A percentile compares a stretch with the other conserved stretches of the same genome.
Conservation (phyloP, 2,797 vertebrate species). For the Sylvia borin region DNA sequence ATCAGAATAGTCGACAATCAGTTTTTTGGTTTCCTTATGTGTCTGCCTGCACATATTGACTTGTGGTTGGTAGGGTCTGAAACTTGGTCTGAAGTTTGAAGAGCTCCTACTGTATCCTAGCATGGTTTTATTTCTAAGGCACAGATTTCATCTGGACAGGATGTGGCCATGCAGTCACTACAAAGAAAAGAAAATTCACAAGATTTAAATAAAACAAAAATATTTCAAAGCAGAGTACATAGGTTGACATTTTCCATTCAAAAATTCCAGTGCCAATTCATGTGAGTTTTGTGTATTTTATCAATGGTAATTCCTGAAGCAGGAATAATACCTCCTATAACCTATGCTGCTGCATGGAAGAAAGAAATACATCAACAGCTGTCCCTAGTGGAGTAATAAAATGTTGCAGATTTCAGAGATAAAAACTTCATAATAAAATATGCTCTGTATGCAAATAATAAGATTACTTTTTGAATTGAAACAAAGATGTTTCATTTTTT, state of each 20-base stretch:
- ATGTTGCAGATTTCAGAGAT: constrained; percentile 64
- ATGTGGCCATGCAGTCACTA: not conserved
- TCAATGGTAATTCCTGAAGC: not conserved
- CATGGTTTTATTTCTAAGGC: not conserved
- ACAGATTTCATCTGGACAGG: not conserved
- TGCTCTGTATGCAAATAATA: constrained; percentile 54
- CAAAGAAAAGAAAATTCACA: not conserved
- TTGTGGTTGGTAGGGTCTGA: not conserved
- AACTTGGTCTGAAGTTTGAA: not conserved
- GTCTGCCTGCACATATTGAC: not conserved
- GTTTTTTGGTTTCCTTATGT: not conserved
- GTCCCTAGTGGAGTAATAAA: constrained; percentile 43
- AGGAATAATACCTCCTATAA: not conserved
- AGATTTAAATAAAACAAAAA: not conserved
- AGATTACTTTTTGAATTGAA: constrained; percentile 52
- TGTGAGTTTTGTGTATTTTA: not conserved
- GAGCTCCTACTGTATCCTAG: not conserved
- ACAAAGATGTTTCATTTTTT: not conserved
- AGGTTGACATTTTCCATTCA: not conserved
- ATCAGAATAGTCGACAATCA: accelerated
- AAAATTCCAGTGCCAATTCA: not conserved
- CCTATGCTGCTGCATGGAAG: not conserved
- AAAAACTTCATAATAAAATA: constrained; percentile 74
- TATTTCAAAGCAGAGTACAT: not conserved
- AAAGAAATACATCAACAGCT: constrained; percentile 49